A percentile compares a stretch with the other conserved stretches of the same genome.
Conservation (phyloP, 2,113 vertebrate species). For the human (Homo sapiens) region DNA sequence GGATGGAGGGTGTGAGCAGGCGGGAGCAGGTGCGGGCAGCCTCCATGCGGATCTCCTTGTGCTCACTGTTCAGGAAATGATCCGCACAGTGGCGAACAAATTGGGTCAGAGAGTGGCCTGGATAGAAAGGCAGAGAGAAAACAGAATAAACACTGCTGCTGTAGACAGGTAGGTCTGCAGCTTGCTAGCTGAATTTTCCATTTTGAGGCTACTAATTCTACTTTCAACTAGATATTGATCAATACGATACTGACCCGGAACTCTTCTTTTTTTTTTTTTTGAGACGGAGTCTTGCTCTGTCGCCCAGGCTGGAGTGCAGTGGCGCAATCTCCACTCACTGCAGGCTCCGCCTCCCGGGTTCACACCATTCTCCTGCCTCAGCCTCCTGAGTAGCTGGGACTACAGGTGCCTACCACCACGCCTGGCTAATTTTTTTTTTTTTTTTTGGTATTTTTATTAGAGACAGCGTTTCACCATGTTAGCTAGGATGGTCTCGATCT, state of each 20-base stretch:
- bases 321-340: too few species aligned
- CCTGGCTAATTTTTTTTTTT: too few species aligned
- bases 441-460: too few species aligned
- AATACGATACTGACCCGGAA: neutral
- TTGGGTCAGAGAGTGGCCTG: slow-evolving; percentile 98
- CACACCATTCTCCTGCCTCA: too few species aligned
- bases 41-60: slow-evolving; percentile 99
- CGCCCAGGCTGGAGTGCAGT: too few species aligned
- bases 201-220: neutral
- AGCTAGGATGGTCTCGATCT: too few species aligned
- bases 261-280: neutral
- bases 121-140: slow-evolving; percentile 16
- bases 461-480: too few species aligned
- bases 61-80: slow-evolving; percentile 98
- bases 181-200: neutral
- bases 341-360: too few species aligned
- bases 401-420: too few species aligned
- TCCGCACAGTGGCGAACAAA: slow-evolving; percentile 99
- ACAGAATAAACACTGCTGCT: neutral
- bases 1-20: slow-evolving; percentile 96
- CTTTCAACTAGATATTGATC: neutral
- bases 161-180: neutral
- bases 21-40: slow-evolving; percentile 97
- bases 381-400: too few species aligned
- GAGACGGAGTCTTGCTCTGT: too few species aligned